Evolutionary conservation across 2,888 invertebrate species (phyloP).

Genomic region (Dusona sp.): DNA sequence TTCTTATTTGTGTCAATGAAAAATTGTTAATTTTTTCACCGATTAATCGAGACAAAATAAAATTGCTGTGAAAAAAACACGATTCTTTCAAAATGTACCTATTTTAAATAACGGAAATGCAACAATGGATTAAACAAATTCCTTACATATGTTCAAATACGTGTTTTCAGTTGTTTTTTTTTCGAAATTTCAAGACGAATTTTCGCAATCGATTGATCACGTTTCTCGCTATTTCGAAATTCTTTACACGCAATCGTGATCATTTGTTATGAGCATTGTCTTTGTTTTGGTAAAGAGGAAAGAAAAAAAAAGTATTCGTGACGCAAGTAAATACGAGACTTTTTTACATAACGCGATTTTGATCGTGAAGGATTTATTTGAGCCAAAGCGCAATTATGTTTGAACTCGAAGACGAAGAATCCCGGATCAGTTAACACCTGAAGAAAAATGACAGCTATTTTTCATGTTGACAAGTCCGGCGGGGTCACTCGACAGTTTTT

Average conservation of each 20-base stretch:
- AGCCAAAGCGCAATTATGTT: conserved; percentile 20
- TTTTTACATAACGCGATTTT: not conserved
- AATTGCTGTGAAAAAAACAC: not conserved
- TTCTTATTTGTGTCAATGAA: not conserved
- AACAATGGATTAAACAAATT: not conserved
- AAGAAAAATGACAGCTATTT: conserved; percentile 1
- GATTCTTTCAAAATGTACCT: not conserved
- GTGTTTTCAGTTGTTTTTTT: not conserved
- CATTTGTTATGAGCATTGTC: not conserved
- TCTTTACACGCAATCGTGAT: not conserved
- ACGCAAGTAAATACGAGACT: not conserved
- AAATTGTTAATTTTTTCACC: not conserved
- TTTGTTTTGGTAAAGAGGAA: not conserved
- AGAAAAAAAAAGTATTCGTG: not conserved
- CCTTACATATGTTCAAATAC: not conserved
- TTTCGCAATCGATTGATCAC: not conserved
- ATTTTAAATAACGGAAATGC: not conserved
- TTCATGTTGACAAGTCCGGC: not conserved
- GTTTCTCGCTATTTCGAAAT: not conserved
- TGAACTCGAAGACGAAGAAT: conserved; percentile 21
- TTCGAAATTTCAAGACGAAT: not conserved
- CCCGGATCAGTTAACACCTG: conserved; percentile 16
- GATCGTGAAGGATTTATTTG: conserved; percentile 13
- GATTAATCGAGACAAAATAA: not conserved
- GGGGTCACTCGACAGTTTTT: not conserved